These are phyloP conservation scores for Hydra vulgaris DNA, from an alignment of 30 jellyfish, hydroid and myxozoan species.

Conservation along the genomic window DNA sequence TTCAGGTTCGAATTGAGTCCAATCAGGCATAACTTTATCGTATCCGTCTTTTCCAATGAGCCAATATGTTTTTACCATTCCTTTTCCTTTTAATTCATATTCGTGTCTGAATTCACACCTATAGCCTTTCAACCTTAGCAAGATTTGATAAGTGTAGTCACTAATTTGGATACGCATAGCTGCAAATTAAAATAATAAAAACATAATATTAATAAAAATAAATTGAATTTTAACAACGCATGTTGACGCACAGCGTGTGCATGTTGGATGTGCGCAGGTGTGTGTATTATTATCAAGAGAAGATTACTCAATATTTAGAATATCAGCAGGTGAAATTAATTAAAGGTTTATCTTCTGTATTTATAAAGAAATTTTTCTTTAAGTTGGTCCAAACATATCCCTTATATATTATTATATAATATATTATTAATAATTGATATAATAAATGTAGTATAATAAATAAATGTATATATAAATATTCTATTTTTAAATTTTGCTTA, in stretches of 20 bases:
- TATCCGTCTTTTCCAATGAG: constrained; percentile 36
- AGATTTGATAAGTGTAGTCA: constrained; percentile 27
- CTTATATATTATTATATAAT: too few relatives aligned
- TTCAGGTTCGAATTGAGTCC: neutral
- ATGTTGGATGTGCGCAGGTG: too few relatives aligned
- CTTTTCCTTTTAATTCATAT: constrained; percentile 31
- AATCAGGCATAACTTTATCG: constrained; percentile 26
- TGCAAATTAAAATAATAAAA: constrained; percentile 6
- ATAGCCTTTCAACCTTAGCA: constrained; percentile 32
- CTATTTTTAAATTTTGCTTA: too few relatives aligned
- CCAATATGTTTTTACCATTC: constrained; percentile 28
- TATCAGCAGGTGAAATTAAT: too few relatives aligned
- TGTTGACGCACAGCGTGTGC: neutral
- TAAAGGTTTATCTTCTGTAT: too few relatives aligned
- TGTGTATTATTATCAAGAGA: too few relatives aligned
- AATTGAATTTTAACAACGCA: neutral
- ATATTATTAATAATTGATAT: too few relatives aligned
- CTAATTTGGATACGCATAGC: constrained; percentile 74
- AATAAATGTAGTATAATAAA: too few relatives aligned
- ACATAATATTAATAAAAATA: neutral
- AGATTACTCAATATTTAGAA: too few relatives aligned
- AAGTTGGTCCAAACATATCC: neutral
- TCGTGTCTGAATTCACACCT: constrained; percentile 31
- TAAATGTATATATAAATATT: too few relatives aligned
- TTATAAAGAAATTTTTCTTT: neutral